phyloP scores from a whole-genome alignment of 2,113 vertebrate species.

The Archilochus colubris region DNA sequence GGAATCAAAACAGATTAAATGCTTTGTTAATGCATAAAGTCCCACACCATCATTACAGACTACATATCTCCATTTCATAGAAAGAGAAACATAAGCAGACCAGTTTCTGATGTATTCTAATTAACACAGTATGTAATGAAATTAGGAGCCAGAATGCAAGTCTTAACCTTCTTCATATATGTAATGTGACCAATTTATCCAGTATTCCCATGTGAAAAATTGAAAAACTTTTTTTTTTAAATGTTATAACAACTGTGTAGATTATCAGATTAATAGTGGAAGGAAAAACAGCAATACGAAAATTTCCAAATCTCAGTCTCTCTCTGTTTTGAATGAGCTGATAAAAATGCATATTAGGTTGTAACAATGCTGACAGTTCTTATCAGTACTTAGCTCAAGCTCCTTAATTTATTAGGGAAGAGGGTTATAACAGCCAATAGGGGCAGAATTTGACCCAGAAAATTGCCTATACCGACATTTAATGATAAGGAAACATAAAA shows the following conservation, averaged over 20 bases:
- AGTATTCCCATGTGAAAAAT: not conserved
- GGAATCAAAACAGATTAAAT: not conserved
- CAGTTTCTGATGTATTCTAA: not conserved
- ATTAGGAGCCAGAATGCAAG: not conserved
- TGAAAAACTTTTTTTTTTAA: not conserved
- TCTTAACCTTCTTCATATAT: not conserved
- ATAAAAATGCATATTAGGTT: not conserved
- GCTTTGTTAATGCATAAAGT: not conserved
- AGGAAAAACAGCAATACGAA: not conserved
- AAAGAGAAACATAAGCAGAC: not conserved
- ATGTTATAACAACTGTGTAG: not conserved
- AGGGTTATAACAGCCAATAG: not conserved
- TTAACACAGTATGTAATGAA: not conserved
- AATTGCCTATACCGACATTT: not conserved
- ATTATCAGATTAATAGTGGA: not conserved
- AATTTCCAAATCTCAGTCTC: not conserved
- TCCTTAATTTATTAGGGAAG: not conserved
- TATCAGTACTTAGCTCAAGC: not conserved
- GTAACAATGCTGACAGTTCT: not conserved
- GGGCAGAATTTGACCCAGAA: not conserved
- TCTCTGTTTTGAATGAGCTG: not conserved
- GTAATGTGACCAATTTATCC: not conserved
- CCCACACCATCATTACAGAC: not conserved
- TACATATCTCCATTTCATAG: not conserved
- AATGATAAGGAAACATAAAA: not conserved